Conservation (phyloP, 2,888 invertebrate species). For the Xestoiulus laeticollis region DNA sequence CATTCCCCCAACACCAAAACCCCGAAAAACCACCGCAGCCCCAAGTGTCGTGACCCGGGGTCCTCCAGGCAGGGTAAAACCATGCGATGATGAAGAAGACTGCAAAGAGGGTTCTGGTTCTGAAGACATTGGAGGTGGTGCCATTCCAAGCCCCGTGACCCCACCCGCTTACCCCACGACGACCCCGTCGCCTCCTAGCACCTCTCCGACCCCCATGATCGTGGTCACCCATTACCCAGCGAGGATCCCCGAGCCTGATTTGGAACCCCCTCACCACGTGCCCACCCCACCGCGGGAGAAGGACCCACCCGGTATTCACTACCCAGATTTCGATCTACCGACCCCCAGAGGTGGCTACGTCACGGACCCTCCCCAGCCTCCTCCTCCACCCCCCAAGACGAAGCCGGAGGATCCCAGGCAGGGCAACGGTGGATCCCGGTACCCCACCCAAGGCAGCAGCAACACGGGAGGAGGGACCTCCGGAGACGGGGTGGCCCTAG, state of each 20-base stretch:
- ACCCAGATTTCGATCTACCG: not conserved
- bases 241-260: not conserved
- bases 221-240: not conserved
- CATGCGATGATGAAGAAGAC: constrained; percentile 78
- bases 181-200: not conserved
- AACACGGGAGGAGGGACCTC: constrained; percentile 59
- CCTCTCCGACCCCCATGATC: constrained; percentile 18
- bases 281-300: not conserved
- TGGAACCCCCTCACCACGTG: not conserved
- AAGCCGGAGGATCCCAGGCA: not conserved
- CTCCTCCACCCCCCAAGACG: not conserved
- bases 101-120: constrained; percentile 79
- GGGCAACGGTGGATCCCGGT: not conserved
- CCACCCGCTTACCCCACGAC: not conserved
- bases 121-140: not conserved
- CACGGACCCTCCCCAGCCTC: constrained; percentile 8
- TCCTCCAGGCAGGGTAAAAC: constrained; percentile 58
- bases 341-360: not conserved
- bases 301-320: not conserved
- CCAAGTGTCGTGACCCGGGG: constrained; percentile 60
- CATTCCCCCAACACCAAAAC: constrained; percentile 75
- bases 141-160: constrained; percentile 65
- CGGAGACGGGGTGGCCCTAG: constrained; percentile 69
- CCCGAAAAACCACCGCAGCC: constrained; percentile 62
- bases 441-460: constrained; percentile 57